Conservation (phyloP, 1,140 invertebrate species). For the Chrysopa pallens region DNA sequence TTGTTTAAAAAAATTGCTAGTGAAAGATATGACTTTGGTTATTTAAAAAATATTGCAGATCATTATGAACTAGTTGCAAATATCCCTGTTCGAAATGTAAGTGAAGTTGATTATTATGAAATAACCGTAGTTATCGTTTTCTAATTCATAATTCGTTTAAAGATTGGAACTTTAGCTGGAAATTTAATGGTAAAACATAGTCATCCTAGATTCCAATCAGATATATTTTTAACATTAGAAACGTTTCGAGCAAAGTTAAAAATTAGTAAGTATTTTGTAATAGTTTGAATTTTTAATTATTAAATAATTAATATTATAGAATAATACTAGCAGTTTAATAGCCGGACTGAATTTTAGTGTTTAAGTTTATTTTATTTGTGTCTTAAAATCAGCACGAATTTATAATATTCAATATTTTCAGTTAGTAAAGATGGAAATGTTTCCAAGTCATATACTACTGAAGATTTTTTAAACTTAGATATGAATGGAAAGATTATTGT, state of each 20-base stretch:
- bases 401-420: too few relatives aligned
- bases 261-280: too few relatives aligned
- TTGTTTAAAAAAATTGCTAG: slow-evolving; percentile 27
- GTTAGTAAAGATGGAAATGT: too few relatives aligned
- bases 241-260: slow-evolving; percentile 34
- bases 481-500: too few relatives aligned
- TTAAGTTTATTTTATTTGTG: too few relatives aligned
- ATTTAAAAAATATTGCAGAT: slow-evolving; percentile 32
- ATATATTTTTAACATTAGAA: slow-evolving; percentile 58
- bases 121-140: background rate
- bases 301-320: too few relatives aligned
- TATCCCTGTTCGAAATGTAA: slow-evolving; percentile 47
- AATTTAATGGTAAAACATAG: slow-evolving; percentile 63
- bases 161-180: slow-evolving; percentile 57
- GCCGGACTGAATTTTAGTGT: too few relatives aligned
- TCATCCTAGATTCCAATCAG: slow-evolving; percentile 58
- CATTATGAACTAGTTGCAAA: slow-evolving; percentile 48
- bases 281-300: too few relatives aligned
- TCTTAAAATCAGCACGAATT: too few relatives aligned
- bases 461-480: too few relatives aligned
- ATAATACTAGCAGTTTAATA: too few relatives aligned
- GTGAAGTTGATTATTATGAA: slow-evolving; percentile 11
- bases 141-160: slow-evolving; percentile 12
- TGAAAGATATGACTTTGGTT: slow-evolving; percentile 26
- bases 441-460: too few relatives aligned